Percentiles rank a stretch among this genome's conserved stretches.
Evolutionary conservation across 2,797 vertebrate genomes (phyloP).

Genomic region (Pseudomugil gertrudae): DNA sequence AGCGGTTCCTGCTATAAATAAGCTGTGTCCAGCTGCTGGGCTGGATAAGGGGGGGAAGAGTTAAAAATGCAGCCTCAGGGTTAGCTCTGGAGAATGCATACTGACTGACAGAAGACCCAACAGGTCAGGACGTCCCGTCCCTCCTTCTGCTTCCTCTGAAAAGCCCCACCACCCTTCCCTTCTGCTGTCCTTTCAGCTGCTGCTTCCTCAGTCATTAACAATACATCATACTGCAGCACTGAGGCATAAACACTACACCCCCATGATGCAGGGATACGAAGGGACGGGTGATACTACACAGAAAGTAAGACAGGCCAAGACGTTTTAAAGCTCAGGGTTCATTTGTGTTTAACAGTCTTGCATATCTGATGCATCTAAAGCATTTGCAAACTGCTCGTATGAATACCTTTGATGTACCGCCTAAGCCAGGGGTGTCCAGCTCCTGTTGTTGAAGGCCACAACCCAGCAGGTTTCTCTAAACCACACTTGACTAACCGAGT

Average conservation of each 20-base stretch:
- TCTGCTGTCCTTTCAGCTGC: constrained; percentile 48
- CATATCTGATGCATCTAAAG: constrained; percentile 13
- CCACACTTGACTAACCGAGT: too few relatives aligned
- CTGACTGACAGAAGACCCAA: constrained; percentile 66
- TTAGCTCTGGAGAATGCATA: constrained; percentile 56
- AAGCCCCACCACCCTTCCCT: constrained; percentile 54
- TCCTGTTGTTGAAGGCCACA: too few relatives aligned
- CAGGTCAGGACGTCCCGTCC: constrained; percentile 68
- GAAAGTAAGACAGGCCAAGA: constrained; percentile 25
- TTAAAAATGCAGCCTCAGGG: constrained; percentile 57
- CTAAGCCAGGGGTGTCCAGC: constrained; percentile 14
- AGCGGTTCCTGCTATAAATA: constrained; percentile 73
- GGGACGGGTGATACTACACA: constrained; percentile 18
- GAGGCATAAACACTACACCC: constrained; percentile 48
- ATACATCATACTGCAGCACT: constrained; percentile 66
- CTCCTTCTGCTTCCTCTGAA: constrained; percentile 61
- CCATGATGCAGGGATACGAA: constrained; percentile 34
- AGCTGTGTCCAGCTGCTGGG: constrained; percentile 71
- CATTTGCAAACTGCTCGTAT: constrained; percentile 30
- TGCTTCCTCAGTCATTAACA: constrained; percentile 67
- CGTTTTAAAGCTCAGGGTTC: constrained; percentile 14
- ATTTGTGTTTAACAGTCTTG: constrained; percentile 12
- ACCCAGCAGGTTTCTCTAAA: too few relatives aligned
- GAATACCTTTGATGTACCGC: constrained; percentile 46
- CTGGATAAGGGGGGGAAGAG: constrained; percentile 53